Base-by-base conservation (phyloP, 2,888 invertebrate genomes). In the Drosophila limbata region DNA sequence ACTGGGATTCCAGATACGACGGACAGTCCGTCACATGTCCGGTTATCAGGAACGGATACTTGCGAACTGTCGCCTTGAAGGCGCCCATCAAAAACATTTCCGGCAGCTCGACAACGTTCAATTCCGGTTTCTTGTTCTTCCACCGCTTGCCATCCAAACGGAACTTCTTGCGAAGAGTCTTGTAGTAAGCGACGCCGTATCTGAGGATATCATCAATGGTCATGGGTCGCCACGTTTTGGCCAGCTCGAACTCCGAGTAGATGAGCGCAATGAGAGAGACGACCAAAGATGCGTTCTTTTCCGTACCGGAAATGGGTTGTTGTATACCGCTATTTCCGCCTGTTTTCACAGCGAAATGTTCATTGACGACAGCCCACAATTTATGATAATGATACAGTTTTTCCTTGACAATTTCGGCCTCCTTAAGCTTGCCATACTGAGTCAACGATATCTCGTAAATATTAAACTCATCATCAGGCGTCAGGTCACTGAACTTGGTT, bases 201-300 rank as follows among this genome's bases (percentile, higher is more conserved):
- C 87, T 76, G 1, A 92, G 83, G 2, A 92, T 77, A 19, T 91
- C 91, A 47, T 95, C 95, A 1, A 95, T 88, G 15, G 94, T 93
- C 69, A 94, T 94, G 84, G 94, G 93, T 0, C 93, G 94, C 95
- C 95, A 95, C 59, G 94, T 93, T 56, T 94, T 94, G 0, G 95
- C 94, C 0, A 94, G 94, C 3, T 95, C 95, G 73, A 95, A 95
- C 82, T 95, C 94, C 0, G 95, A 93, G 76, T 95, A 95, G 0
- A 95, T 94, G 91, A 95, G 92, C 3, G 94, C 94, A 6, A 94
- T 93, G 0, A 94, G 91, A 0, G 94, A 93, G 67, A 95, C 94
- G 0, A 95, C 92, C 60, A 95, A 86, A 0, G 95, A 94, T 73
- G 95, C 94, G 57, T 95, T 94, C 75, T 93, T 80, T 28, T 89